These are phyloP conservation scores for Decapterus maruadsi DNA, from an alignment of 2,797 vertebrate species.

Conservation along the genomic window DNA sequence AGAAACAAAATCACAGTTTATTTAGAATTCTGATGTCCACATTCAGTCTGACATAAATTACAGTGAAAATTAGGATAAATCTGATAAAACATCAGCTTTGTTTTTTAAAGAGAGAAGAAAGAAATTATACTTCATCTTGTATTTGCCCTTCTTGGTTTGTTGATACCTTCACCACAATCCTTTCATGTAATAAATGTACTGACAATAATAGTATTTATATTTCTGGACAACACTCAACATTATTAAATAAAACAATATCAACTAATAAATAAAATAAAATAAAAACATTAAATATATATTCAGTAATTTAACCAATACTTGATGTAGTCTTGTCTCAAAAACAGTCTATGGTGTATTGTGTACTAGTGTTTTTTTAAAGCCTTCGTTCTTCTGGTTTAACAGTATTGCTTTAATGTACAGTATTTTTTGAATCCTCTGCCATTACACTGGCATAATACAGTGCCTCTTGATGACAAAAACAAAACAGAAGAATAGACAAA, in stretches of 20 bases:
- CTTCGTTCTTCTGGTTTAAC: not conserved
- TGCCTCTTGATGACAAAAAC: not conserved
- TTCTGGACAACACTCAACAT: slow-evolving; percentile 1
- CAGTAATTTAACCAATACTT: slow-evolving; percentile 1
- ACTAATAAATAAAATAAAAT: slow-evolving; percentile 4
- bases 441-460: too few species aligned
- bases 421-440: not conserved
- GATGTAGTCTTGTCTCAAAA: not conserved
- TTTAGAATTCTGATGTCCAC: not conserved
- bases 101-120: not conserved
- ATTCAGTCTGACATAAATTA: not conserved
- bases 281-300: not conserved
- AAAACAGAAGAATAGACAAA: slow-evolving; percentile 5
- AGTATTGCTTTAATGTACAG: not conserved
- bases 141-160: slow-evolving; percentile 28
- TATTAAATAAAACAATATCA: not conserved
- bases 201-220: slow-evolving; percentile 1
- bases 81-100: not conserved
- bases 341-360: not conserved
- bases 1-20: not conserved
- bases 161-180: not conserved
- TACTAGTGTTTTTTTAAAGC: not conserved
- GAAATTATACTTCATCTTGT: not conserved
- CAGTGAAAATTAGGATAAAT: not conserved
- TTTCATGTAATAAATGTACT: not conserved